A percentile compares a stretch with the other conserved stretches of the same genome.
Evolutionary conservation across 2,113 vertebrate species (phyloP).

Genomic region (Eptesicus fuscus): DNA sequence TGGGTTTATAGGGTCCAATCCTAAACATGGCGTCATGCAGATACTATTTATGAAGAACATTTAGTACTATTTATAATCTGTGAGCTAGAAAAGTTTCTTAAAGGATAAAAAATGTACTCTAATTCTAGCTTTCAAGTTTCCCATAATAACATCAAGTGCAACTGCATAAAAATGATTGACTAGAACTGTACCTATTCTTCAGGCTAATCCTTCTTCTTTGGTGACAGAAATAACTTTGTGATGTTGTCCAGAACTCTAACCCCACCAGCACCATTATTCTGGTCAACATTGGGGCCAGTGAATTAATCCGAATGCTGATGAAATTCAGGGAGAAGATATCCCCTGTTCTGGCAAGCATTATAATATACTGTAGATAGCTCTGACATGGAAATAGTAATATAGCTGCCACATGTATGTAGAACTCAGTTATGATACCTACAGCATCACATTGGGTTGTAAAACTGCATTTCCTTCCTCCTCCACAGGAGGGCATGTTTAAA

Average conservation of each 20-base stretch:
- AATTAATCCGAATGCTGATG: conserved; percentile 17
- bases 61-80: background rate
- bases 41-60: background rate
- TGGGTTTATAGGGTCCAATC: background rate
- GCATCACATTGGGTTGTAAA: background rate
- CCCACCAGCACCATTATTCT: background rate
- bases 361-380: background rate
- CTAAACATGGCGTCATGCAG: background rate
- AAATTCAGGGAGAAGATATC: background rate
- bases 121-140: background rate
- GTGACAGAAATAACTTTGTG: background rate
- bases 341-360: background rate
- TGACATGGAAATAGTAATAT: background rate
- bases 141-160: background rate
- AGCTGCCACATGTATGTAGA: background rate
- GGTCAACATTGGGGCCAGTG: background rate
- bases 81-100: conserved; percentile 5
- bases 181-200: background rate
- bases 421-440: background rate
- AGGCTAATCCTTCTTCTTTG: background rate
- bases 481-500: background rate
- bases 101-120: background rate
- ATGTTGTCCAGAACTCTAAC: background rate
- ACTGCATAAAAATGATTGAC: background rate
- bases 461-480: background rate